Evolutionary conservation across 2,888 invertebrate species (phyloP).

Genomic region (Oscheius sp.): DNA sequence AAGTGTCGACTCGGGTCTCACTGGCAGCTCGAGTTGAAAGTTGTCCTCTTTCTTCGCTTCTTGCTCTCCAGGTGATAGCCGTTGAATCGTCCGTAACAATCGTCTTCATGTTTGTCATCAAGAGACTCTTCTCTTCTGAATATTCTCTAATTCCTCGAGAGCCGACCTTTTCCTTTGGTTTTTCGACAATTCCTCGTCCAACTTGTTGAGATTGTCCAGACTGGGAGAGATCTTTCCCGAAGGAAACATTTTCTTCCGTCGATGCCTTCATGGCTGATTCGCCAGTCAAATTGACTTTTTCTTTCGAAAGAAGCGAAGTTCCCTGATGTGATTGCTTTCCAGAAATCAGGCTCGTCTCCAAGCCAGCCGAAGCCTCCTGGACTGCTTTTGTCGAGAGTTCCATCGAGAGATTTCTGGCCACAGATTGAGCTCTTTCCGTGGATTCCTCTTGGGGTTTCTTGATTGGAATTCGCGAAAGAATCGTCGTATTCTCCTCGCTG

Average conservation of each 20-base stretch:
- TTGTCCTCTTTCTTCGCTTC: conserved; percentile 15
- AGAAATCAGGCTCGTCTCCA: neutral
- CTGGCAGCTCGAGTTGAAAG: conserved; percentile 3
- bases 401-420: conserved; percentile 1
- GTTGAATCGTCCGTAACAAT: conserved; percentile 9
- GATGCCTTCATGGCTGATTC: neutral
- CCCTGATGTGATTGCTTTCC: neutral
- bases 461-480: conserved; percentile 7
- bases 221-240: conserved; percentile 3
- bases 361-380: neutral
- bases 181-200: neutral
- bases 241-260: conserved; percentile 5
- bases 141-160: neutral
- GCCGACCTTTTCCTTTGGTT: neutral
- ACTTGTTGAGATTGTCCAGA: neutral
- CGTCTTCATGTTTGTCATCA: conserved; percentile 18
- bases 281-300: neutral
- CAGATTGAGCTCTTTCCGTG: neutral
- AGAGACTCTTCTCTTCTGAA: neutral
- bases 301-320: neutral
- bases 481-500: neutral
- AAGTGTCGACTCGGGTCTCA: neutral
- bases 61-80: conserved; percentile 1
- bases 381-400: neutral
- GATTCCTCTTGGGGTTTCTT: neutral